Conservation (phyloP, 2,797 vertebrate genomes). For the Enteromius anoplus region DNA sequence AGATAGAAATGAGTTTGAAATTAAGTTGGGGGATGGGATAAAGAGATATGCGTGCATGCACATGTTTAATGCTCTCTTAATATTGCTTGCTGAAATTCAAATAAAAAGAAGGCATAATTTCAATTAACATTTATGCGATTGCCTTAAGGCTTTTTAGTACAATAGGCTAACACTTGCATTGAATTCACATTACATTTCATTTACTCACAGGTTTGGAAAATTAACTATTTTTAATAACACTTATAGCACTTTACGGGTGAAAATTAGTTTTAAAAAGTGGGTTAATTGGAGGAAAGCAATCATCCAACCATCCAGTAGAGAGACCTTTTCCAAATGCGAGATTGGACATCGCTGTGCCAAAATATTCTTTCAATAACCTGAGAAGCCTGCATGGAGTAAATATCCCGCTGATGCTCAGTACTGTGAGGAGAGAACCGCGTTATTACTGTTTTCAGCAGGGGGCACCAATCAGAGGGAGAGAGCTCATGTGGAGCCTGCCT, state of each 20-base stretch:
- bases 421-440: constrained; percentile 27
- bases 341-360: constrained; percentile 30
- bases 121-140: constrained; percentile 72
- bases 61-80: constrained; percentile 67
- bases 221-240: constrained; percentile 63
- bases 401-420: constrained; percentile 27
- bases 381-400: constrained; percentile 36
- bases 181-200: constrained; percentile 74
- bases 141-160: constrained; percentile 70
- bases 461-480: constrained; percentile 51
- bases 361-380: constrained; percentile 38
- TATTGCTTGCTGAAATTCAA: constrained; percentile 69
- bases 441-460: constrained; percentile 47
- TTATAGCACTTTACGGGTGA: constrained; percentile 41
- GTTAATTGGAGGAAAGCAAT: constrained; percentile 32
- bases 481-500: constrained; percentile 49
- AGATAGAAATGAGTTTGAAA: not conserved
- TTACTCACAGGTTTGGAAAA: constrained; percentile 65
- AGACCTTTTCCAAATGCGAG: constrained; percentile 30
- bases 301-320: constrained; percentile 9
- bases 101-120: constrained; percentile 66
- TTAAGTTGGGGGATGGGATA: constrained; percentile 24
- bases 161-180: constrained; percentile 68
- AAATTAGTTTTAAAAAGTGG: constrained; percentile 53
- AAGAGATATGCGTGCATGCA: constrained; percentile 61